Evolutionary conservation across 2,113 vertebrate genomes (phyloP).

Genomic region (Agapornis roseicollis): DNA sequence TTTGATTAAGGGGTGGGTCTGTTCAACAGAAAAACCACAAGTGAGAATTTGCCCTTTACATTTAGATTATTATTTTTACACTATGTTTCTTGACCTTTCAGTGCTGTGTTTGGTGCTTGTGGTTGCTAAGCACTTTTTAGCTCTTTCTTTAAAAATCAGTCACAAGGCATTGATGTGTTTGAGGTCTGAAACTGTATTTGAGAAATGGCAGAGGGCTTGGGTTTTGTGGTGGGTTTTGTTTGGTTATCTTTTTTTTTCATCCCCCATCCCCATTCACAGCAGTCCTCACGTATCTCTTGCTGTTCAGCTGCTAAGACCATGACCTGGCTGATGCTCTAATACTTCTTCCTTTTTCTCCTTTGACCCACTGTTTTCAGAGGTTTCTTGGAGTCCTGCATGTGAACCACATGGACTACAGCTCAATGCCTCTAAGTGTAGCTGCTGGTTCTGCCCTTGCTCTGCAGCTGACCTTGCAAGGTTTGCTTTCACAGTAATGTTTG

Average conservation of each 20-base stretch:
- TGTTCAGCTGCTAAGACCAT: constrained; percentile 23
- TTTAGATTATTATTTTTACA: constrained; percentile 60
- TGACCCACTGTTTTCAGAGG: constrained; percentile 24
- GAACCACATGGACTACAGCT: not conserved
- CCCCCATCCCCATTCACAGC: not conserved
- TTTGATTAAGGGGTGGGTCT: not conserved
- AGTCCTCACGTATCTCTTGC: not conserved
- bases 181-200: not conserved
- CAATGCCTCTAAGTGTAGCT: not conserved
- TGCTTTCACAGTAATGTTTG: not conserved
- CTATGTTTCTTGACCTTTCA: constrained; percentile 55
- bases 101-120: not conserved
- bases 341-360: constrained; percentile 37
- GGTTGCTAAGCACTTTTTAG: constrained; percentile 46
- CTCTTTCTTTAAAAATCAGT: constrained; percentile 28
- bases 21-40: constrained; percentile 21
- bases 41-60: constrained; percentile 47
- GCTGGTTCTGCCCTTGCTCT: constrained; percentile 21
- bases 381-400: constrained; percentile 12
- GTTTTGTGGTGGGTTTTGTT: not conserved
- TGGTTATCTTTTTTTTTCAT: not conserved
- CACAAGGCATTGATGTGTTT: not conserved
- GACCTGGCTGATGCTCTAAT: constrained; percentile 26
- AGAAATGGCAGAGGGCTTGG: not conserved
- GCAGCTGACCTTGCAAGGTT: constrained; percentile 45